Percentiles rank a stretch among this genome's conserved stretches.
Evolutionary conservation across 2,113 vertebrate species (phyloP).

Genomic region (Abramis brama): DNA sequence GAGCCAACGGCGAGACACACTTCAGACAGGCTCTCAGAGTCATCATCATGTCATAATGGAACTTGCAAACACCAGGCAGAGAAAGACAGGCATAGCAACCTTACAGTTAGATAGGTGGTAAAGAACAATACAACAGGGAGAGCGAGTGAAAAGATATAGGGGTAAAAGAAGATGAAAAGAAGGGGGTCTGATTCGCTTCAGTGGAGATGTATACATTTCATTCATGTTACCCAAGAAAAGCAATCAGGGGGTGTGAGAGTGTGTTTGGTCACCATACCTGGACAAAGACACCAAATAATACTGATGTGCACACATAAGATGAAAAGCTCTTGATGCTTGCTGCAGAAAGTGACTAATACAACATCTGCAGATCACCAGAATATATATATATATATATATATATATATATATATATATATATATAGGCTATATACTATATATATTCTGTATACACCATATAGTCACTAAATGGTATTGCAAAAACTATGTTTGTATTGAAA

Average conservation of each 20-base stretch:
- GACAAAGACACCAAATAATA: conserved; percentile 38
- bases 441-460: too few species aligned
- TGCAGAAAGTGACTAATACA: neutral
- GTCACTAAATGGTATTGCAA: too few species aligned
- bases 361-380: neutral
- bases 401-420: too few species aligned
- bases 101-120: conserved; percentile 39
- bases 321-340: neutral
- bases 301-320: conserved; percentile 17
- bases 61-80: conserved; percentile 34
- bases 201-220: conserved; percentile 56
- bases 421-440: too few species aligned
- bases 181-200: conserved; percentile 40
- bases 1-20: conserved; percentile 4
- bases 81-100: conserved; percentile 24
- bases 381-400: too few species aligned
- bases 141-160: conserved; percentile 21
- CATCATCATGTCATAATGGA: conserved; percentile 42
- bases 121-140: conserved; percentile 37
- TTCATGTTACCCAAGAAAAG: conserved; percentile 48
- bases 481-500: too few species aligned
- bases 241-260: conserved; percentile 52
- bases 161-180: conserved; percentile 49
- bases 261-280: conserved; percentile 42
- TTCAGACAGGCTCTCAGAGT: conserved; percentile 24